Evolutionary conservation across 2,113 vertebrate species (phyloP).

Genomic region (Hemiprocne comata): DNA sequence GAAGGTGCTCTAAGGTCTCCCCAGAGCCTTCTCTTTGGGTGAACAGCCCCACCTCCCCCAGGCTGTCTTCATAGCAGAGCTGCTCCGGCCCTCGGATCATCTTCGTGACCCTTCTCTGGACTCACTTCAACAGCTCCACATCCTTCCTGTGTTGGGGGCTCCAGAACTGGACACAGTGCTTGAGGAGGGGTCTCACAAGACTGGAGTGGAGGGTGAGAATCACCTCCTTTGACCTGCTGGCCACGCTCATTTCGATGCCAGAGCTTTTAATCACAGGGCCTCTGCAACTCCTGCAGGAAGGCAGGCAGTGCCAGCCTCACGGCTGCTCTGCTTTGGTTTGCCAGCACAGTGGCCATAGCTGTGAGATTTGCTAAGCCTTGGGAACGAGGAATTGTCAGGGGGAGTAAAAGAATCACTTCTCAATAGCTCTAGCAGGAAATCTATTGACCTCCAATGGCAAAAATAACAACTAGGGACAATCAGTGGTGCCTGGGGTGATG

Average conservation of each 20-base stretch:
- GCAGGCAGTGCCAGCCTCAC: rapidly evolving
- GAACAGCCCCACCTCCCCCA: too few relatives aligned
- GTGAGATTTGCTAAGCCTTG: background rate
- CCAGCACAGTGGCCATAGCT: background rate
- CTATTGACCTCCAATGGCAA: background rate
- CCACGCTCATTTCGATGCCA: background rate
- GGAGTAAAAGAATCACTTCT: background rate
- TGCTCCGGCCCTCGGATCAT: too few relatives aligned
- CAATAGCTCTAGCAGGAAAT: background rate
- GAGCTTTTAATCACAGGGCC: background rate
- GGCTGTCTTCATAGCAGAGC: too few relatives aligned
- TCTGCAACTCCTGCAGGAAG: background rate
- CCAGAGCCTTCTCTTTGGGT: too few relatives aligned
- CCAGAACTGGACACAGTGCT: too few relatives aligned
- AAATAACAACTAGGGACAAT: background rate
- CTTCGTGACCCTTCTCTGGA: too few relatives aligned
- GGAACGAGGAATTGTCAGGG: background rate
- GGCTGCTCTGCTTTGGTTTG: background rate
- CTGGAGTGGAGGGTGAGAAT: too few relatives aligned
- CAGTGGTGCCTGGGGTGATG: background rate
- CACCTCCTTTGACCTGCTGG: too few relatives aligned
- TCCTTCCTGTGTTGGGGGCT: too few relatives aligned
- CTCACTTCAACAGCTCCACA: too few relatives aligned
- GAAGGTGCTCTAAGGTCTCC: too few relatives aligned
- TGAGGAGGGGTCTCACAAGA: too few relatives aligned